Conservation (phyloP, 2,113 vertebrate genomes). For the Hymenochirus boettgeri region DNA sequence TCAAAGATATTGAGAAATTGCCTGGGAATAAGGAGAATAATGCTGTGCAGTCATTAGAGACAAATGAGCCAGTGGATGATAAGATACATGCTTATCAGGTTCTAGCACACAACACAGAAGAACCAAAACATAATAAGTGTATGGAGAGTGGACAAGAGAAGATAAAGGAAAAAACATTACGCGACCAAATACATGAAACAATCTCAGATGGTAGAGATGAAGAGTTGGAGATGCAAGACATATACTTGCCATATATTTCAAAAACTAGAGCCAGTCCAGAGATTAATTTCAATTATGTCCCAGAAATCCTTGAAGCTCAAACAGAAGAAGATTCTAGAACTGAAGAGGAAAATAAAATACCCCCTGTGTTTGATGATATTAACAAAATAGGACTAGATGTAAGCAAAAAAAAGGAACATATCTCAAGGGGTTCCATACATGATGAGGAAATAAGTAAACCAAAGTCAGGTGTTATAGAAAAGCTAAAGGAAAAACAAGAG, state of each 20-base stretch:
- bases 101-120: neutral
- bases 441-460: neutral
- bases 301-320: too few relatives aligned
- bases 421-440: too few relatives aligned
- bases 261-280: conserved; percentile 40
- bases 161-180: too few relatives aligned
- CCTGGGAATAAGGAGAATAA: neutral
- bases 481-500: neutral
- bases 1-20: neutral
- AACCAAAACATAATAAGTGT: neutral
- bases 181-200: neutral
- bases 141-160: neutral
- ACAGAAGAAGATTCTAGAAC: too few relatives aligned
- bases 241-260: conserved; percentile 41
- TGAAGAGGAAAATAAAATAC: neutral
- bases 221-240: conserved; percentile 11
- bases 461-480: neutral
- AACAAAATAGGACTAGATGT: neutral
- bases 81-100: neutral
- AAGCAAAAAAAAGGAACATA: neutral
- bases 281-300: too few relatives aligned
- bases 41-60: neutral
- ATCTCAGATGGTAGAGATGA: neutral
- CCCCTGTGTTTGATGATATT: neutral
- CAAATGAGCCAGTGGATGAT: conserved; percentile 4